Conservation (phyloP, 2,888 invertebrate genomes). For the Sturmia bella region DNA sequence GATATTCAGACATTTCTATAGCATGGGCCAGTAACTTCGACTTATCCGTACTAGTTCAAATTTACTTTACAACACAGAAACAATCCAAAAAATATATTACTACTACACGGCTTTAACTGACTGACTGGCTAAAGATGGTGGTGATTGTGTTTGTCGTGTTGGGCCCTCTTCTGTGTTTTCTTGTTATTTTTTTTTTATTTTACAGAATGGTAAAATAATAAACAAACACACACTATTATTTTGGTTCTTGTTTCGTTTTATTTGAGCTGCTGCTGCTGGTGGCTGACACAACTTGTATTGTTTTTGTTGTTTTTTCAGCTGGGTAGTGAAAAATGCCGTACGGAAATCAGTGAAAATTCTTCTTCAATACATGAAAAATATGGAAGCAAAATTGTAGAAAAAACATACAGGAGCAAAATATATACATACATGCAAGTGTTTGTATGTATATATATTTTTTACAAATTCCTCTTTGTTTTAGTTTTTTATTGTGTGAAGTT, state of each 20-base stretch:
- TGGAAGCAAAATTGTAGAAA: constrained; percentile 55
- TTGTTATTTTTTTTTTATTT: constrained; percentile 32
- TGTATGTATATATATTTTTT: constrained; percentile 38
- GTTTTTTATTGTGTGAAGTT: constrained; percentile 51
- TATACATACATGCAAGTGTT: neutral
- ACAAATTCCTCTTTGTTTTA: constrained; percentile 53
- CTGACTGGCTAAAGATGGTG: constrained; percentile 43
- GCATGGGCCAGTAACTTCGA: constrained; percentile 48
- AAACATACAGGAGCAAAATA: constrained; percentile 43
- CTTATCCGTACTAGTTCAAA: constrained; percentile 39
- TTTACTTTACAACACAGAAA: constrained; percentile 49
- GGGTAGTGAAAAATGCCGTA: constrained; percentile 63
- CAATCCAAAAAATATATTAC: constrained; percentile 35
- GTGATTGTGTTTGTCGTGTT: constrained; percentile 41
- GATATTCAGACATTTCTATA: constrained; percentile 70
- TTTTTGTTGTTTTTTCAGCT: constrained; percentile 57
- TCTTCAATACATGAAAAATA: constrained; percentile 57
- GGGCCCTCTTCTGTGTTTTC: constrained; percentile 34
- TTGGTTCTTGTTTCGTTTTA: constrained; percentile 40
- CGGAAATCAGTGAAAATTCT: constrained; percentile 61
- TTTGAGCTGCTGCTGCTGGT: constrained; percentile 30
- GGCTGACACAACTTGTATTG: constrained; percentile 36
- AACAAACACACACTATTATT: constrained; percentile 58
- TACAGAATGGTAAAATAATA: constrained; percentile 51
- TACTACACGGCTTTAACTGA: constrained; percentile 43